Conservation (phyloP, 2,888 invertebrate species). For the Mythimna ferrago region DNA sequence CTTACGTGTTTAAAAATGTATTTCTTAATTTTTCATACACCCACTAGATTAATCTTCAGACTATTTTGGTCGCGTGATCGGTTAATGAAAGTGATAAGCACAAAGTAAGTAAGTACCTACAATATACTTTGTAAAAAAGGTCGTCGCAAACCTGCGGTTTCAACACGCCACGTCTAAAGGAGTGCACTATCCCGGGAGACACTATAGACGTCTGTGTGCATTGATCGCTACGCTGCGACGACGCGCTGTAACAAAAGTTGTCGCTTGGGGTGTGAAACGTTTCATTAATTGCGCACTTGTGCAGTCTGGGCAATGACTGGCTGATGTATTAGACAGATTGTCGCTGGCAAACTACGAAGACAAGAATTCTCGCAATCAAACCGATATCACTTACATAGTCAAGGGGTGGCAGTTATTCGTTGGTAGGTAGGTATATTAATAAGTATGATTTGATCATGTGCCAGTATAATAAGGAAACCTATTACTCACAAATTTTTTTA, state of each 20-base stretch:
- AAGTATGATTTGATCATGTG: no score
- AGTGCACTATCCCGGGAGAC: not conserved
- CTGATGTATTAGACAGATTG: no score
- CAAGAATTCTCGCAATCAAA: not conserved
- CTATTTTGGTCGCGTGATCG: constrained; percentile 35
- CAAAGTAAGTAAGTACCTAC: no score
- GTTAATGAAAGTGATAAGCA: constrained; percentile 7
- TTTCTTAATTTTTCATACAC: no score
- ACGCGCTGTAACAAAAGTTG: not conserved
- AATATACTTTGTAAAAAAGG: not conserved
- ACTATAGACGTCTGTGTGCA: constrained; percentile 12
- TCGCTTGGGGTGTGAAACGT: not conserved
- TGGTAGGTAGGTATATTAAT: no score
- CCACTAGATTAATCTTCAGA: constrained; percentile 45
- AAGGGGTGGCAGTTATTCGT: no score
- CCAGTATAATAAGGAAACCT: not conserved
- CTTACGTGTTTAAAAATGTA: no score
- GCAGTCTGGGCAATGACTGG: not conserved
- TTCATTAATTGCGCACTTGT: not conserved
- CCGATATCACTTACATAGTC: no score
- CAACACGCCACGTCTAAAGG: not conserved
- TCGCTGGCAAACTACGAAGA: not conserved
- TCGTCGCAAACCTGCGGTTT: not conserved
- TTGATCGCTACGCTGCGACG: constrained; percentile 22
- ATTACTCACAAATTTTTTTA: no score